Percentiles rank a stretch among this genome's conserved stretches.
Evolutionary conservation across 35 echinoderm and acorn worm genomes (phyloP).

Genomic region (Apostichopus japonicus): DNA sequence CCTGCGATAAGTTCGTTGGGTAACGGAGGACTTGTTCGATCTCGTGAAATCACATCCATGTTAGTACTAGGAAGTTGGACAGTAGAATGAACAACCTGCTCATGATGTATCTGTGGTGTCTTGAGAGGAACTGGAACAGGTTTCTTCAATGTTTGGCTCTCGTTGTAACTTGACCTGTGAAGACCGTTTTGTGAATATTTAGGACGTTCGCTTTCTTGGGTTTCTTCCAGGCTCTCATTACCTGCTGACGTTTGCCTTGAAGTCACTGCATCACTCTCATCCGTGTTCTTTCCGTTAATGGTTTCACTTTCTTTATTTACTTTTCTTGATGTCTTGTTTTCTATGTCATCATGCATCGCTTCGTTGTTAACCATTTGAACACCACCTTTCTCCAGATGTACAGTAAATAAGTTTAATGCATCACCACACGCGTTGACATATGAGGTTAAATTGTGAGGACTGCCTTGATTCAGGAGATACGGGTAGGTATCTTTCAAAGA

Average conservation of each 20-base stretch:
- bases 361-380: neutral
- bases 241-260: neutral
- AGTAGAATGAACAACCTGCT: too few species aligned
- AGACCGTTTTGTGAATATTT: neutral
- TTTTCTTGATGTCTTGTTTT: neutral
- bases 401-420: neutral
- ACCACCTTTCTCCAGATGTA: neutral
- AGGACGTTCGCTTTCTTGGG: neutral
- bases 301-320: neutral
- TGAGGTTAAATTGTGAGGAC: neutral
- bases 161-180: neutral
- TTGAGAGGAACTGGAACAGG: too few species aligned
- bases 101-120: too few species aligned
- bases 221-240: neutral
- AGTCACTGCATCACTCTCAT: neutral
- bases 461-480: neutral
- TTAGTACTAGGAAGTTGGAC: too few species aligned
- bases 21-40: too few species aligned
- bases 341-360: neutral
- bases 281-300: neutral
- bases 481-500: neutral
- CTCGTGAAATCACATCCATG: too few species aligned
- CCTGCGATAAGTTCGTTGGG: too few species aligned
- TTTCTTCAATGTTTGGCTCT: neutral
- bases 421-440: neutral